Evolutionary conservation across 2,888 invertebrate genomes (phyloP).

Genomic region (Nomada hirtipes): DNA sequence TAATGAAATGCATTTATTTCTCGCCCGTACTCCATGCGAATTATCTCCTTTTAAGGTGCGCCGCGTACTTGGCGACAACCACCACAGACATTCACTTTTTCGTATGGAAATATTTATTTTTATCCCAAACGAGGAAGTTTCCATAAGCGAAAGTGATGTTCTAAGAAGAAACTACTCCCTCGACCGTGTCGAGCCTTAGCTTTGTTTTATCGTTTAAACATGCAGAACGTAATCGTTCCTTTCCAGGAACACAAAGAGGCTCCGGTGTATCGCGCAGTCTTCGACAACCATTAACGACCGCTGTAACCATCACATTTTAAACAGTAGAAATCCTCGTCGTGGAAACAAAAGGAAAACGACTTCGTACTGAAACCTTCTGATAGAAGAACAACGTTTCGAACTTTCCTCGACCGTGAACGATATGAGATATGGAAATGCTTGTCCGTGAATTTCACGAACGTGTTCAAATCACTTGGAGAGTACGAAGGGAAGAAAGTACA

Average conservation of each 20-base stretch:
- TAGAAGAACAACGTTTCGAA: constrained; percentile 26
- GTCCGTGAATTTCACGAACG: neutral
- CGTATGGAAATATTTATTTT: constrained; percentile 9
- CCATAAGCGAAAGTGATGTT: constrained; percentile 43
- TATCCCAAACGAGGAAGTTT: neutral
- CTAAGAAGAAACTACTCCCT: constrained; percentile 20
- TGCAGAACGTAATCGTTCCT: constrained; percentile 18
- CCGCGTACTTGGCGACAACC: neutral
- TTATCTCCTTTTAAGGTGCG: neutral
- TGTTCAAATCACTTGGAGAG: neutral
- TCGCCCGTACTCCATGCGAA: neutral
- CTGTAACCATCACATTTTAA: neutral
- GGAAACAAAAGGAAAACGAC: neutral
- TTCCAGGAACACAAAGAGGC: constrained; percentile 2
- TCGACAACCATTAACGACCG: neutral
- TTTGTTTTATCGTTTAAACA: constrained; percentile 32
- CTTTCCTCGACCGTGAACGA: neutral
- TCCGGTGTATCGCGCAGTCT: neutral
- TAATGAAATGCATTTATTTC: too few relatives aligned
- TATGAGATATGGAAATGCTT: neutral
- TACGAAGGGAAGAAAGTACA: neutral
- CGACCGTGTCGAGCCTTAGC: neutral
- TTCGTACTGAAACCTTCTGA: constrained; percentile 20
- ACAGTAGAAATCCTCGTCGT: neutral
- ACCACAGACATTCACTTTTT: neutral